Evolutionary conservation across 2,113 vertebrate genomes (phyloP).

Genomic region (Phyllopteryx taeniolatus): DNA sequence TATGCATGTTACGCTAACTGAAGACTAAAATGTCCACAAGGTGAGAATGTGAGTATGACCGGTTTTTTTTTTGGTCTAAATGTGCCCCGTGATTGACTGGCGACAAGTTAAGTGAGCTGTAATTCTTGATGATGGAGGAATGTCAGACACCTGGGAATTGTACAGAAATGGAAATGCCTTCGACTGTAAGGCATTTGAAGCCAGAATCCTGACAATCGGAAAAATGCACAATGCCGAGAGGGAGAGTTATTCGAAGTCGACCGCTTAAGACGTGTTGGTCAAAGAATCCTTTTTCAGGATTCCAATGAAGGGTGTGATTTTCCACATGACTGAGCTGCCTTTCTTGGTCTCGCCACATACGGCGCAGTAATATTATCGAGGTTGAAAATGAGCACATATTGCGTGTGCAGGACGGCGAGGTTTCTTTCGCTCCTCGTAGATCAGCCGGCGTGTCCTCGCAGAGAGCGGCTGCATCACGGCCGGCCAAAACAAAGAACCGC

Average conservation of each 20-base stretch:
- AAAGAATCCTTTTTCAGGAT: conserved; percentile 66
- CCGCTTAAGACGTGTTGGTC: conserved; percentile 46
- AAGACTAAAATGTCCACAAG: no score
- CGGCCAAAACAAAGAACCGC: neutral
- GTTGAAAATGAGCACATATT: conserved; percentile 58
- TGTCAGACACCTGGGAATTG: no score
- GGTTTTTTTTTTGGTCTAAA: no score
- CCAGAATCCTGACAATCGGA: no score
- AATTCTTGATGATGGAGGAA: no score
- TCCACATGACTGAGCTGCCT: conserved; percentile 60
- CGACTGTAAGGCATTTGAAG: no score
- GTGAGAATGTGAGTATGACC: no score
- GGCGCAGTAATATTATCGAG: conserved; percentile 52
- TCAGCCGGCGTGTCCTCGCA: neutral
- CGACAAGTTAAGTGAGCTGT: no score
- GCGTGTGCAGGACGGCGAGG: conserved; percentile 20
- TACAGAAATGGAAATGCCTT: no score
- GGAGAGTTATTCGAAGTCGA: conserved; percentile 30
- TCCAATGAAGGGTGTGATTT: conserved; percentile 75
- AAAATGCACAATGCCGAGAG: neutral
- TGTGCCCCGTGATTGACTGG: no score
- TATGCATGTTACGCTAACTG: no score
- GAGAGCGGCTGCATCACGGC: neutral
- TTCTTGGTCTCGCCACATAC: conserved; percentile 54
- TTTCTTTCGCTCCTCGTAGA: conserved; percentile 11